Base-by-base conservation (phyloP, 2,113 vertebrate genomes). In the Cryptotis parvus region DNA sequence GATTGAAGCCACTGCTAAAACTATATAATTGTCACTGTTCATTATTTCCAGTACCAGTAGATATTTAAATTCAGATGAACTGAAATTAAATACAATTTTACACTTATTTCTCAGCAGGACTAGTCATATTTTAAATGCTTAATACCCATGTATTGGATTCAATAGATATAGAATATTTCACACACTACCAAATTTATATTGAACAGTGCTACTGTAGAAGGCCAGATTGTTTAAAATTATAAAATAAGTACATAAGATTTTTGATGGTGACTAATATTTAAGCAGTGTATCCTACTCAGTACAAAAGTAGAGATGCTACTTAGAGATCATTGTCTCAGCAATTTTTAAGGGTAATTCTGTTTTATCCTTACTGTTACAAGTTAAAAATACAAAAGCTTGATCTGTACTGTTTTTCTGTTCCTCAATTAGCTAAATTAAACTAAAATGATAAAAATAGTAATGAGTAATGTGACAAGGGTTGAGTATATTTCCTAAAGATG, bases 41-140 rank as follows among this genome's bases (percentile, higher is more conserved):
- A 27, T 39, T 73, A 33, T 89, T 63, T 22, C 37, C 43, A 80
- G 8, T 4, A 63, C 11, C 72, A 43, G 31, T 65, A 27, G 3
- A 31, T 52, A n/a, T 37, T 88, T 69, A 52, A 29, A 58, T 85
- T 89, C 80, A 91, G 82, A 72, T 87, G 24, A 91, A 68, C 16
- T 76, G 16, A 61, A 86, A 73, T 65, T 65, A 76, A 85, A 79
- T 73, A 49, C 35, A 85, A 9, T 26, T 83, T 70, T 68, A 39
- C 87, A 29, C 24, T 73, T 8, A 37, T 69, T 77, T 89, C 20
- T 81, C 12, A 84, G 68, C 27, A 35, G 0, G 0, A 55, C 16
- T 39, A 68, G 24, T 58, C 45, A 49, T 77, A 33, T 81, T 93
- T 87, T 24, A 87, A 31, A 37, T 22, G 15, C 29, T 41, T 61